Evolutionary conservation across 2,797 vertebrate species (phyloP), one percentile per base, ranked within the genome.

Genomic region (Cossypha polioptera): DNA sequence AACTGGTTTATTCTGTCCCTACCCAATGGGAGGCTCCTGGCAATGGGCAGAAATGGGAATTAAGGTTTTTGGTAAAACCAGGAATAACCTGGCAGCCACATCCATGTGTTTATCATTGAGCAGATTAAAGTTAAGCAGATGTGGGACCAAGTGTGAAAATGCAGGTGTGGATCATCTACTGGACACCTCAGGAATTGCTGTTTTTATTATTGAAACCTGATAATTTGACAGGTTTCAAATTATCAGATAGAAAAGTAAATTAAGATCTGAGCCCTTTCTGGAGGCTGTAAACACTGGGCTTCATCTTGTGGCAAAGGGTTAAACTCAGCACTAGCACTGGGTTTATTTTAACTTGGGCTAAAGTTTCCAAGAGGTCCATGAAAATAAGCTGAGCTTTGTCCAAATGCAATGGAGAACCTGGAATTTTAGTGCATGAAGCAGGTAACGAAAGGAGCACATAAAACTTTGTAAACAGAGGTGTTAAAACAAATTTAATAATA

Each of bases 401-500:
- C 68, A 74, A 65, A 38, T 5, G 43, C 65, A 72, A 28, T 29
- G 81, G 92, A 78, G 94, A 94, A 74, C 54, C 48, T 26, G 16
- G 57, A 20, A 63, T 86, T 90, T 90, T 15, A 78, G 66, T 7
- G 42, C 2, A 0, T 31, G 58, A 72, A 81, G 76, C 16, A 87
- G 68, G 51, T 31, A 91, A 80, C 0, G 42, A 90, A 88, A 91
- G 81, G 36, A 93, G 38, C 48, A 57, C 45, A 53, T 2, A 45
- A 51, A 88, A 72, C 72, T 95, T 85, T 5, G 3, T 89, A 95
- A 93, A 88, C 84, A 94, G 71, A 93, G 48, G 61, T 62, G 91
- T 83, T 92, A 62, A 93, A 95, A 67, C 59, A 91, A 93, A 96
- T 91, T 91, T 85, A 95, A 89, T 91, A 95, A 86, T 42, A 94